Base-by-base conservation (phyloP, 2,797 vertebrate genomes). In the Streptopelia turtur region DNA sequence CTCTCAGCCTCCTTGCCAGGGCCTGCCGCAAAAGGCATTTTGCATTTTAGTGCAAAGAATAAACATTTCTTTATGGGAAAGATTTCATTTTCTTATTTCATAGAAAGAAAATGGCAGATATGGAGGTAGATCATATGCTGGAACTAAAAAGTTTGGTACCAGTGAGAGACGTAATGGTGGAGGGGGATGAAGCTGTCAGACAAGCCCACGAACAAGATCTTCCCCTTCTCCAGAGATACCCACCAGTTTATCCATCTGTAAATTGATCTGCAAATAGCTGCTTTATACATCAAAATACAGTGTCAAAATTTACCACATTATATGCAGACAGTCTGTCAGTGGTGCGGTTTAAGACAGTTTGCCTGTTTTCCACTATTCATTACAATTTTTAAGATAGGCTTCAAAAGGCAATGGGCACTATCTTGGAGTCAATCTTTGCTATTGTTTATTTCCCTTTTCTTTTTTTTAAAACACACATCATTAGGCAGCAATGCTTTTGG, bases 401-500 rank as follows among this genome's bases (percentile, higher is more conserved):
- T 60, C 5, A n/a, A 37, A 82, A 78, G 70, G 43, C 35, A 82
- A 37, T 49, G 87, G 69, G 83, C 75, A 81, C 50, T 91, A n/a
- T 92, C 16, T 75, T 33, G 53, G 11, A 89, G 35, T 91, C 83
- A 80, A 71, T 72, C 64, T 68, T 63, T 21, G 24, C 65, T 80
- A 56, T 41, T 68, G 82, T 90, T 94, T 76, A 87, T 93, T 84
- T 53, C 16, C 30, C 17, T 35, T 56, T 66, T 65, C 86, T 41
- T 41, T 41, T 43, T 45, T 43, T 30, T 76, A 33, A 81, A 81
- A 81, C 2, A 16, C 20, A 2, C 49, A 49, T 84, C 91, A 95
- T 93, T 89, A 97, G 77, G 80, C 76, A 91, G 83, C 63, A 84
- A 89, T 74, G 93, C 80, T 93, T 95, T 95, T 92, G 92, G 88